Evolutionary conservation across 2,888 invertebrate species (phyloP).

Genomic region (Orthosia cruda): DNA sequence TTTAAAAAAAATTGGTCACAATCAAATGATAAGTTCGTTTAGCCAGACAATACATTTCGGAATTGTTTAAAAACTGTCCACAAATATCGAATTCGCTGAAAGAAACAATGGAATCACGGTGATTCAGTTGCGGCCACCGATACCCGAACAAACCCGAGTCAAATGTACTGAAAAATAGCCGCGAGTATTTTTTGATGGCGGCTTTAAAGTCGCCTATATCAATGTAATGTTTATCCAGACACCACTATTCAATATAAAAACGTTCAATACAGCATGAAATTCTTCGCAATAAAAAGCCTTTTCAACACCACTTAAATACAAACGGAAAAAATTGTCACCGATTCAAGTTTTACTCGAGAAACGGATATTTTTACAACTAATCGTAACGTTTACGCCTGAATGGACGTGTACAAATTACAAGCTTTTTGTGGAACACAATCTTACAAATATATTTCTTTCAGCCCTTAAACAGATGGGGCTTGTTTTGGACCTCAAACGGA

Average conservation of each 20-base stretch:
- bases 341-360: slow-evolving; percentile 24
- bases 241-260: slow-evolving; percentile 44
- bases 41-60: background rate
- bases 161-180: slow-evolving; percentile 57
- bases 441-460: slow-evolving; percentile 28
- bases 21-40: background rate
- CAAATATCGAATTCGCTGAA: slow-evolving; percentile 41
- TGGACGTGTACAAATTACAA: slow-evolving; percentile 53
- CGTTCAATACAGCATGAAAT: slow-evolving; percentile 39
- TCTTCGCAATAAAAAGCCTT: slow-evolving; percentile 25
- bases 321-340: slow-evolving; percentile 31
- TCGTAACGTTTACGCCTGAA: slow-evolving; percentile 32
- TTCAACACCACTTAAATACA: slow-evolving; percentile 47
- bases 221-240: slow-evolving; percentile 32
- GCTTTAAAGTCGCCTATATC: slow-evolving; percentile 40
- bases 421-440: slow-evolving; percentile 33
- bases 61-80: slow-evolving; percentile 32
- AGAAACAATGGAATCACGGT: slow-evolving; percentile 58
- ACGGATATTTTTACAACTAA: slow-evolving; percentile 45
- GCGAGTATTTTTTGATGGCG: slow-evolving; percentile 45
- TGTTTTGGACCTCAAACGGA: background rate
- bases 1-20: no score
- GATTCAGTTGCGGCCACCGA: slow-evolving; percentile 47
- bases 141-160: slow-evolving; percentile 41
- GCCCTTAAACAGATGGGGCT: slow-evolving; percentile 16